phyloP scores from a whole-genome alignment of 2,888 invertebrate genomes.

The Acanthacorydalis orientalis region DNA sequence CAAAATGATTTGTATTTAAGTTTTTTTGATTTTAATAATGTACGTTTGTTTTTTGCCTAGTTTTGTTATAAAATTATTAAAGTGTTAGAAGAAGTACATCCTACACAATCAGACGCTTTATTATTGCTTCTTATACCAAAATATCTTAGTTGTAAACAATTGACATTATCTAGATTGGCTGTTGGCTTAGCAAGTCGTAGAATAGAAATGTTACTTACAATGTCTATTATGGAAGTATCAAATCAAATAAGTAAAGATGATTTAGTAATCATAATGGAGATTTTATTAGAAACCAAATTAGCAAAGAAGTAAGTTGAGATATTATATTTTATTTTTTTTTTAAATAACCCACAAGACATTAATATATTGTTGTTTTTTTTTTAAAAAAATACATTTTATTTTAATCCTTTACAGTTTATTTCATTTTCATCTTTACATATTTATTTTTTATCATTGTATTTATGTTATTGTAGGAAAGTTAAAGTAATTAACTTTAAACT shows the following conservation, averaged over 20 bases:
- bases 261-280: constrained; percentile 43
- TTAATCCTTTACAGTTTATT: no score
- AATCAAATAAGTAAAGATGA: constrained; percentile 53
- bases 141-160: constrained; percentile 49
- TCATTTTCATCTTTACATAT: no score
- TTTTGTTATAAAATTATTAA: constrained; percentile 48
- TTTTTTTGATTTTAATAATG: neutral
- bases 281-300: constrained; percentile 37
- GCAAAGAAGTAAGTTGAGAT: constrained; percentile 39
- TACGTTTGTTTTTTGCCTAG: constrained; percentile 34
- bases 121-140: constrained; percentile 41
- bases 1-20: neutral
- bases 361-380: no score
- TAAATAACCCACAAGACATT: neutral
- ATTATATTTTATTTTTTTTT: neutral
- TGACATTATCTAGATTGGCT: constrained; percentile 47
- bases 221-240: constrained; percentile 38
- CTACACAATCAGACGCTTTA: constrained; percentile 54
- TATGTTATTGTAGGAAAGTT: no score
- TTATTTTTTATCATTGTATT: no score
- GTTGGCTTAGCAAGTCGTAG: constrained; percentile 56
- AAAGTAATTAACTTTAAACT: no score
- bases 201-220: constrained; percentile 47
- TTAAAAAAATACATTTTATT: no score
- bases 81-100: constrained; percentile 52